Base-by-base conservation (phyloP, 2,113 vertebrate genomes). In the Dascyllus trimaculatus region DNA sequence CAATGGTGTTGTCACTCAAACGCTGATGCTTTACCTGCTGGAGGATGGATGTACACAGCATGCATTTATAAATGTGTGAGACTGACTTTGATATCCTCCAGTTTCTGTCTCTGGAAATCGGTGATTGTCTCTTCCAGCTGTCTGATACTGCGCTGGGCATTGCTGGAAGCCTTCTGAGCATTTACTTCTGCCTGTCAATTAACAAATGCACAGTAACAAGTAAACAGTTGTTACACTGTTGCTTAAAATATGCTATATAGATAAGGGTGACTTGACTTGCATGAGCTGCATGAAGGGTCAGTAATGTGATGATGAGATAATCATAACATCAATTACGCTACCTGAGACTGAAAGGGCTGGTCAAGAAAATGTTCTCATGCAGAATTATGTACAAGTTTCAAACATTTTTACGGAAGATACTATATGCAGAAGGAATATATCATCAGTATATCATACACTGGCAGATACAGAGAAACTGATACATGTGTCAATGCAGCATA, bases 31-130 rank as follows among this genome's bases (percentile, higher is more conserved):
- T 26, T 11, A 22, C 4, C 21, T 62, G 21, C 29, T 26, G 1
- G 4, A 21, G 22, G 22, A 21, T 43, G 5, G 19, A 18, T 43
- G 1, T 32, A 35, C 9, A 7, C 32, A 35, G 17, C 17, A 14
- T 15, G 6, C 14, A 19, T 26, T 15, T 58, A 7, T 22, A 2
- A 14, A 15, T 18, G 65, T 46, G 17, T 54, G n/a, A 11, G 24
- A 68, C 70, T 24, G 56, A 96, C 95, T 93, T 95, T 96, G 9
- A 96, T 63, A 62, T 95, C 96, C 71, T 93, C 86, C n/a, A 96
- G 82, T 75, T 96, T 96, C 82, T 95, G 93, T 62, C 79, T 90
- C 90, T 97, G 96, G 85, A 96, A 96, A 53, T 90, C 78, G 0
- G 75, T 87, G 1, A 96, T 93, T 0, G 86, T 92, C 59, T 95